Conservation (phyloP, 1,140 invertebrate species). For the Drosophila tsacasi region DNA sequence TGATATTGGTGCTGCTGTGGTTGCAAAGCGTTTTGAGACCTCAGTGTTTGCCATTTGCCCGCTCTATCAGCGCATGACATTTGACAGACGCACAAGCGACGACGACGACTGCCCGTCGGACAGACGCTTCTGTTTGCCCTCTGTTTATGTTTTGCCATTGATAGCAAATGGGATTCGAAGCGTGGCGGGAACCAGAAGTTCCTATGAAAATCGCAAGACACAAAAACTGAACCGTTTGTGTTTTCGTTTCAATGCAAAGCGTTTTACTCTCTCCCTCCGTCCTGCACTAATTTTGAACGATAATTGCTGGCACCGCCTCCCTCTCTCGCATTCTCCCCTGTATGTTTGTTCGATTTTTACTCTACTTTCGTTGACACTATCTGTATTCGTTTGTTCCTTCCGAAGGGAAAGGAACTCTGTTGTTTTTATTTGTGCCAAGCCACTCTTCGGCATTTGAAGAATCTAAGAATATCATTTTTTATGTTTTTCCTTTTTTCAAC, state of each 20-base stretch:
- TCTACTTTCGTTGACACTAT: constrained; percentile 46
- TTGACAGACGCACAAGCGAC: constrained; percentile 53
- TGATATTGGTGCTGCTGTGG: constrained; percentile 34
- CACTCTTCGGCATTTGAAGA: constrained; percentile 13
- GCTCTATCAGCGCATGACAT: constrained; percentile 79
- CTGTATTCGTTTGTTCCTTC: constrained; percentile 22
- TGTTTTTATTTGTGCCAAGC: constrained; percentile 13
- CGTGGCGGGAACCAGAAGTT: constrained; percentile 48
- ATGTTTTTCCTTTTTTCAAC: constrained; percentile 13
- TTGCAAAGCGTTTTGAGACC: constrained; percentile 60
- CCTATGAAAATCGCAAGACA: constrained; percentile 36
- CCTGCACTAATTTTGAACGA: constrained; percentile 50
- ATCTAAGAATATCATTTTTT: constrained; percentile 25
- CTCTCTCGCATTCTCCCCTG: constrained; percentile 15
- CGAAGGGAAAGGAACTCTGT: constrained; percentile 8
- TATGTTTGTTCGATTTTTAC: constrained; percentile 44
- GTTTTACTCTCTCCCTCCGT: constrained; percentile 9
- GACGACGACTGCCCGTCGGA: neutral
- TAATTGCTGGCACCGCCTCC: constrained; percentile 30
- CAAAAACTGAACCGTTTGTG: neutral
- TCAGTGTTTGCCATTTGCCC: constrained; percentile 70
- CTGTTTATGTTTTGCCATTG: constrained; percentile 63
- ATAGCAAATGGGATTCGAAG: constrained; percentile 68
- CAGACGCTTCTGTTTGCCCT: constrained; percentile 28
- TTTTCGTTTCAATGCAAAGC: constrained; percentile 36